Conservation (phyloP, 1,140 invertebrate species). For the Drosophila ambigua region DNA sequence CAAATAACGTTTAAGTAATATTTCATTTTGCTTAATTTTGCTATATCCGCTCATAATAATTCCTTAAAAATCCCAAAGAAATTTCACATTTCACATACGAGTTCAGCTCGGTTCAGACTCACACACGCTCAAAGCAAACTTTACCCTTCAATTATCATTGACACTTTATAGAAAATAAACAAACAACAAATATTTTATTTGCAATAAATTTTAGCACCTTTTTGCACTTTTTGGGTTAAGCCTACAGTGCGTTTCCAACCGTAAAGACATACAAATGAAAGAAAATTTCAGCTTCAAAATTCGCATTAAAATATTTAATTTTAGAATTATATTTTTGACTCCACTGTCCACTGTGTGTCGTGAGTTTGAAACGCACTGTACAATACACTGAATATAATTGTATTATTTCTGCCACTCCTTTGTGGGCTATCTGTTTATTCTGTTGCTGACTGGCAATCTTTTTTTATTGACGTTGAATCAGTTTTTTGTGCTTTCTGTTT, state of each 20-base stretch:
- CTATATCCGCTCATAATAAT: neutral
- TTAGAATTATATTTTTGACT: too few relatives aligned
- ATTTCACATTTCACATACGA: too few relatives aligned
- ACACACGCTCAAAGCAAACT: neutral
- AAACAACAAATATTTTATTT: slow-evolving; percentile 27
- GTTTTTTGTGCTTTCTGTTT: slow-evolving; percentile 47
- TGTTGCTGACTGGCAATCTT: slow-evolving; percentile 16
- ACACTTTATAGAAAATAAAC: slow-evolving; percentile 26
- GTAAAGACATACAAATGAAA: too few relatives aligned
- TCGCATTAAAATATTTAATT: neutral
- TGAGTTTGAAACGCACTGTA: slow-evolving; percentile 6
- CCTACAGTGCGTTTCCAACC: neutral
- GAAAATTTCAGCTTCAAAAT: neutral
- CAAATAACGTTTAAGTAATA: neutral
- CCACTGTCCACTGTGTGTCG: too few relatives aligned
- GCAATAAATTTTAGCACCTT: slow-evolving; percentile 44
- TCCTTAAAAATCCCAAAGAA: too few relatives aligned
- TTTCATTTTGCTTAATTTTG: too few relatives aligned
- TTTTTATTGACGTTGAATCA: slow-evolving; percentile 23
- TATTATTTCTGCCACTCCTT: slow-evolving; percentile 28
- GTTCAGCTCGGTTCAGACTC: slow-evolving; percentile 13
- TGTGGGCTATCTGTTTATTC: slow-evolving; percentile 10
- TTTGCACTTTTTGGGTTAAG: slow-evolving; percentile 25
- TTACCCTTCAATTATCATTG: slow-evolving; percentile 16
- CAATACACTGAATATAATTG: too few relatives aligned